Base-by-base conservation (phyloP, 1,140 invertebrate genomes). In the Odontomachus brunneus region DNA sequence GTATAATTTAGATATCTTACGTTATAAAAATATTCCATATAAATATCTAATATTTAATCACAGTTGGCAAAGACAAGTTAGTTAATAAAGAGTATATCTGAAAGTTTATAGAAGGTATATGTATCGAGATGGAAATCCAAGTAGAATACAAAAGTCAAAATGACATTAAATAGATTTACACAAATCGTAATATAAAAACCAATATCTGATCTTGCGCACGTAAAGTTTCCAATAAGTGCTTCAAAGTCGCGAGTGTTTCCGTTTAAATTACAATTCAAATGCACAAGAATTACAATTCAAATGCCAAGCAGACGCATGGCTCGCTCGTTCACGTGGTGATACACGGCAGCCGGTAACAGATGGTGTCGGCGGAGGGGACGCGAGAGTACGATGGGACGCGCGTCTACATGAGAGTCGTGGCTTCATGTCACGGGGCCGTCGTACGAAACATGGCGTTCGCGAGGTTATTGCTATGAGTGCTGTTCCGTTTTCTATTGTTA, bases 381-480 rank as follows among this genome's bases (percentile, higher is more conserved):
- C 24, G 4, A n/a, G 33, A 82, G n/a, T 24, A 19, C 14, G 29
- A 22, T 19, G 17, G 7, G 17, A 22, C 22, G 51, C 38, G 38
- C 38, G 22, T 71, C 76, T 80, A 51, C 3, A 29, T 5, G 22
- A 12, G 12, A 29, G 29, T 59, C 14, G 33, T 44, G 17, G 12
- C n/a, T 78, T 48, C 44, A 24, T n/a, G 72, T n/a, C n/a, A 73
- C 51, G 63, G 86, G 87, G 82, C 90, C 89, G 87, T 91, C 85
- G 90, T 88, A 91, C 86, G 87, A 90, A 92, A 92, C 89, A 91
- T 92, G 91, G 91, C 91, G 90, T 90, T 89, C 87, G 75, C 67
- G 89, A 91, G 91, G 91, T 92, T 90, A 91, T 92, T 88, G 82
- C 86, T 91, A 86, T 88, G 90, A 91, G 89, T 86, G 88, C 72